Evolutionary conservation across 1,140 invertebrate species (phyloP).

Genomic region (Eufriesea mexicana): DNA sequence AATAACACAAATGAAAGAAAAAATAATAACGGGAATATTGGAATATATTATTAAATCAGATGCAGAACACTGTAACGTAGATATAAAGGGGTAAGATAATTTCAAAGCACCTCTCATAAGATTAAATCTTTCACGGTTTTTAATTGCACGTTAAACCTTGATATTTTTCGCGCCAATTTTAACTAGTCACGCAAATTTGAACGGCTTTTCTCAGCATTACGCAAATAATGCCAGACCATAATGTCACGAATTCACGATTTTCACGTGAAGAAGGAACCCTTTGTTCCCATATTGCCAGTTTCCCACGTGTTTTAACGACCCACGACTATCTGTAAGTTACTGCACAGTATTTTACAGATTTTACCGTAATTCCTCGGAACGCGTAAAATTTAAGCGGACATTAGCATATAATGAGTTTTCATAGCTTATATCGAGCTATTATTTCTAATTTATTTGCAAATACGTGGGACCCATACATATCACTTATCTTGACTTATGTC

Average conservation of each 20-base stretch:
- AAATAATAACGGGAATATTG: too few relatives aligned
- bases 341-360: neutral
- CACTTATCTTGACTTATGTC: neutral
- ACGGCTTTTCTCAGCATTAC: neutral
- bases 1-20: too few relatives aligned
- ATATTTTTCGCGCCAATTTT: too few relatives aligned
- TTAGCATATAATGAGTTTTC: conserved; percentile 3
- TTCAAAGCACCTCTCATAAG: too few relatives aligned
- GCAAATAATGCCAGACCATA: neutral
- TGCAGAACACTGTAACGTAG: too few relatives aligned
- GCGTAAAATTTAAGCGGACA: neutral
- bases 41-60: too few relatives aligned
- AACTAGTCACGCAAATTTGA: too few relatives aligned
- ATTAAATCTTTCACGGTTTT: too few relatives aligned
- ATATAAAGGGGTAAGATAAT: too few relatives aligned
- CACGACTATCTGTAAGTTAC: neutral
- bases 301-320: neutral
- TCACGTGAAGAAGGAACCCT: neutral
- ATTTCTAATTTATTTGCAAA: neutral
- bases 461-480: neutral
- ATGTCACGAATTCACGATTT: neutral
- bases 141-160: too few relatives aligned
- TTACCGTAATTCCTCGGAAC: neutral
- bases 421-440: neutral
- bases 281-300: neutral